A percentile compares a stretch with the other conserved stretches of the same genome.
Evolutionary conservation across 2,113 vertebrate species (phyloP).

Genomic region (Polyodon spathula): DNA sequence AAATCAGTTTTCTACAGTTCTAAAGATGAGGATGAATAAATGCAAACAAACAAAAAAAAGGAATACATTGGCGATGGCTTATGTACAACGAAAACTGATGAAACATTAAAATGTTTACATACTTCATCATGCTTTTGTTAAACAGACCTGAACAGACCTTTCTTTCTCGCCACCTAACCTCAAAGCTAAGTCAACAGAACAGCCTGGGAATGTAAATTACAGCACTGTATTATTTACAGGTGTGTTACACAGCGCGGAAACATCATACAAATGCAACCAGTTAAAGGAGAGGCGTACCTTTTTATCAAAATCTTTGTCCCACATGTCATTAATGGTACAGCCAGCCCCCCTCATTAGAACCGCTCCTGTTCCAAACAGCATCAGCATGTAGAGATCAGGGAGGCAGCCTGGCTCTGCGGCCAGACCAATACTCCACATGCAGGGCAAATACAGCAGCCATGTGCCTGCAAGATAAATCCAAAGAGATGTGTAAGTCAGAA

Average conservation of each 20-base stretch:
- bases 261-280: background rate
- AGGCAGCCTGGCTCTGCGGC: constrained; percentile 78
- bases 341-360: constrained; percentile 91
- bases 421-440: constrained; percentile 83
- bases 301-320: constrained; percentile 84
- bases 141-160: no score
- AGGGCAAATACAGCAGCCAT: constrained; percentile 88
- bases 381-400: constrained; percentile 67
- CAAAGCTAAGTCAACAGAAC: no score
- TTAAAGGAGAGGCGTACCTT: constrained; percentile 56
- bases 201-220: no score
- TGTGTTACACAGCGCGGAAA: constrained; percentile 1
- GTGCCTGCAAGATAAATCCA: constrained; percentile 57
- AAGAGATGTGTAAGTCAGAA: background rate
- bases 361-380: constrained; percentile 78
- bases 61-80: no score
- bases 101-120: no score
- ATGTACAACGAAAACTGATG: no score
- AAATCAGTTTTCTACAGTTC: no score
- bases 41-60: no score
- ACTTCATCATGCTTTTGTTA: no score
- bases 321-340: constrained; percentile 95
- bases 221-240: no score
- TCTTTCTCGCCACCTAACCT: no score
- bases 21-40: no score